Evolutionary conservation across 2,888 invertebrate genomes (phyloP).

Genomic region (Troides oblongomaculatus): DNA sequence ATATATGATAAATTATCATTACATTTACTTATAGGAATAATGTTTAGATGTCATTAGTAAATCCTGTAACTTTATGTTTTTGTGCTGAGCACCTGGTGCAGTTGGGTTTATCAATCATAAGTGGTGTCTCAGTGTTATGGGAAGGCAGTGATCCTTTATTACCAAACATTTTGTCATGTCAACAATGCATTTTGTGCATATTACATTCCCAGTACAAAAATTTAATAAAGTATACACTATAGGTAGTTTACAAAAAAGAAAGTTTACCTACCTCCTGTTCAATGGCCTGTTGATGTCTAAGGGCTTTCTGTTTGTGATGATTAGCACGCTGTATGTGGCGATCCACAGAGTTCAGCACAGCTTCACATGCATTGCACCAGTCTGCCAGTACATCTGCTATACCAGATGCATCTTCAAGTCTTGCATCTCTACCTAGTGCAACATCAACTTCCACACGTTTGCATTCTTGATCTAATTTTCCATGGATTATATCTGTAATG

Average conservation of each 20-base stretch:
- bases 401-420: slow-evolving; percentile 88
- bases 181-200: too few species aligned
- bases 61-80: too few species aligned
- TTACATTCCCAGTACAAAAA: too few species aligned
- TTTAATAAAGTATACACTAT: too few species aligned
- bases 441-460: slow-evolving; percentile 96
- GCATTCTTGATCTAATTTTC: slow-evolving; percentile 97
- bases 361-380: slow-evolving; percentile 94
- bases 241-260: background rate
- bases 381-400: slow-evolving; percentile 91
- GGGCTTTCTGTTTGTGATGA: slow-evolving; percentile 88
- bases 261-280: slow-evolving; percentile 87
- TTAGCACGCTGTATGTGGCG: slow-evolving; percentile 94
- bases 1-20: too few species aligned
- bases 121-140: too few species aligned
- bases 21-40: too few species aligned
- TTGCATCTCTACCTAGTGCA: slow-evolving; percentile 95
- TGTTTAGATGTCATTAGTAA: too few species aligned
- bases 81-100: too few species aligned
- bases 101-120: too few species aligned
- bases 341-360: slow-evolving; percentile 93
- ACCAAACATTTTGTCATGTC: too few species aligned
- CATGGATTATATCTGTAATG: slow-evolving; percentile 91
- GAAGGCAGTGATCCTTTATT: too few species aligned
- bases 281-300: slow-evolving; percentile 88